Base-by-base conservation (phyloP, 2,113 vertebrate genomes). In the Daphoenositta chrysoptera region DNA sequence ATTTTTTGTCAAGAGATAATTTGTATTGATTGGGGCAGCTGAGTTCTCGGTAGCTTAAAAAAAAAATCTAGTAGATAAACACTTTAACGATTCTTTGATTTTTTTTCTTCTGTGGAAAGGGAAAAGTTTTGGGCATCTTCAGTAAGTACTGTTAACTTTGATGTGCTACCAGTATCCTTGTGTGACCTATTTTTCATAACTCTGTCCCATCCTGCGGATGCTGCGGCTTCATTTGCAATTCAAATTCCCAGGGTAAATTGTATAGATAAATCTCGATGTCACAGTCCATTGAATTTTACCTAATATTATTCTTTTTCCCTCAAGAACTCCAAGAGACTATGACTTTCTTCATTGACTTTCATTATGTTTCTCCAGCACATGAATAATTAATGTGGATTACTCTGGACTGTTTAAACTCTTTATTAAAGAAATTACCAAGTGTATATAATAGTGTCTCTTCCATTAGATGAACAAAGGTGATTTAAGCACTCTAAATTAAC, bases 241-340 rank as follows among this genome's bases (percentile, higher is more conserved):
- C 63, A 83, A 1, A 94, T 80, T 94, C 56, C 64, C 51, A 68
- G 68, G 26, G 40, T 66, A 93, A 93, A 73, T 72, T 65, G 54
- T 50, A 73, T 9, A 90, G 78, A 90, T 93, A 96, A 94, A 96
- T 96, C 86, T 90, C 40, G 26, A 35, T 93, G 85, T 42, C 56
- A 83, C 26, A 80, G 47, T 80, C 70, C 71, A 68, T 71, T 90
- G 85, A 66, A 64, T 90, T 94, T 90, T 90, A 85, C 68, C 64
- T 75, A 90, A 83, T 93, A 93, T 80, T 93, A 77, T 63, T 94
- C 65, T 90, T 91, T 92, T 92, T 75, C 60, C 60, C 87, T 86
- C 64, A 86, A 83, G 95, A 88, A 47, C 51, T 81, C 75, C 63
- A 61, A 58, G 54, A 86, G 83, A 26, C 80, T 83, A 40, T 80